Evolutionary conservation across 2,113 vertebrate species (phyloP), one percentile per base, ranked within the genome.

Genomic region (Scartelaos histophorus): DNA sequence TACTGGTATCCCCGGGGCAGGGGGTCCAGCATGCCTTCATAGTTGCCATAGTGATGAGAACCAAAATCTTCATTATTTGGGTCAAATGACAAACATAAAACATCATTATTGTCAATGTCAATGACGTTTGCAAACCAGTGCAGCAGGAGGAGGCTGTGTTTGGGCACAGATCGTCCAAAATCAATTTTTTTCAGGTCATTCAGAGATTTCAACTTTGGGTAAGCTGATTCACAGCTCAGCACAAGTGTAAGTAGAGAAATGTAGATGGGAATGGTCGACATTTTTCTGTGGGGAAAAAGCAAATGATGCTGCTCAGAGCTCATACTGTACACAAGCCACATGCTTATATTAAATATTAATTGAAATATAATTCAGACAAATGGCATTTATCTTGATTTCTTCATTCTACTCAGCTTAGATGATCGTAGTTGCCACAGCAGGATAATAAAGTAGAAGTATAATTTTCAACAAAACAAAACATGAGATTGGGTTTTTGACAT

Each of bases 81-180:
- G 16, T 90, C 64, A 69, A 91, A 91, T 13, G 72, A 82, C 65
- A 90, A 54, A 17, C 3, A 0, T 35, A 90, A 76, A 21, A 71
- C 17, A 2, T 82, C 10, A 13, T 87, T 81, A 1, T 71, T 65
- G 38, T 87, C 72, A 0, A 90, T 80, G 1, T 81, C 3, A 16
- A 89, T 21, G 2, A 0, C 16, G 54, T 86, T 78, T 12, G 89
- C 85, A 71, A 92, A 92, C 90, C 90, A 91, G 78, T 90, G 46
- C 19, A 91, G 89, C 65, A 91, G 70, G 25, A 88, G 1, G 1
- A 91, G 87, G 56, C 67, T 86, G 79, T 88, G 87, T 7, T 57
- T 81, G 24, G 86, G 83, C 13, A 90, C 82, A 10, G 74, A 66
- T 1, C 13, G 21, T 1, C 58, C 87, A 24, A 84, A 88, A 69